Conservation (phyloP, 1,140 invertebrate species). For the Asbolus verrucosus region DNA sequence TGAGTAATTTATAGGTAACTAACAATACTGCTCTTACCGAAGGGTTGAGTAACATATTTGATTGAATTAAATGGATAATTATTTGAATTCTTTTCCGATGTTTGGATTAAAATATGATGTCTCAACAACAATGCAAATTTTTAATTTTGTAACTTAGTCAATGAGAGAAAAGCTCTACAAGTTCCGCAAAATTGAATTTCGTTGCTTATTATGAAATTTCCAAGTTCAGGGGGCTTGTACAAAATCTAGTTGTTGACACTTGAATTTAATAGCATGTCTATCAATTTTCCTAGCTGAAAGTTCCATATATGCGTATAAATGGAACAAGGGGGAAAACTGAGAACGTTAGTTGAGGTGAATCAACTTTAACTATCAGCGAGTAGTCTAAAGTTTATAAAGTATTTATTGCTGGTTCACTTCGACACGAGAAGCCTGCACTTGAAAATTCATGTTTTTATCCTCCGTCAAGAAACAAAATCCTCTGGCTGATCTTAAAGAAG, state of each 20-base stretch:
- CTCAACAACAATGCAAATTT: too few species aligned
- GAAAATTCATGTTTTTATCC: conserved; percentile 6
- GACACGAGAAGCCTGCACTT: not conserved
- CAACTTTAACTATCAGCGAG: not conserved
- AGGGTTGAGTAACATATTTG: too few species aligned
- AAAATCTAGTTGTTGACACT: conserved; percentile 23
- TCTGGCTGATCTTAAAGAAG: too few species aligned
- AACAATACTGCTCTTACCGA: too few species aligned
- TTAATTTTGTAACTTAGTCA: too few species aligned
- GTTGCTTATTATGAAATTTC: not conserved
- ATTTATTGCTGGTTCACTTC: conserved; percentile 13
- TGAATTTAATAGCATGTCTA: conserved; percentile 30
- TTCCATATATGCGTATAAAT: conserved; percentile 1
- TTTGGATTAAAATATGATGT: too few species aligned
- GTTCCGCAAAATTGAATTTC: too few species aligned
- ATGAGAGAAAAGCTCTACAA: too few species aligned
- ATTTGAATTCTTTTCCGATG: too few species aligned
- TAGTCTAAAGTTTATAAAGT: conserved; percentile 12
- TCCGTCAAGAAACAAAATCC: not conserved
- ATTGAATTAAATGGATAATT: too few species aligned
- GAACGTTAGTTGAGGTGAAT: conserved; percentile 15
- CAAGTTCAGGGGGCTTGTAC: not conserved
- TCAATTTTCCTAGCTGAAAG: conserved; percentile 16
- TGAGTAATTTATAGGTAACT: too few species aligned
- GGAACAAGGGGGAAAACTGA: conserved; percentile 6